Evolutionary conservation across 2,113 vertebrate genomes (phyloP).

Genomic region (Okapia johnstoni): DNA sequence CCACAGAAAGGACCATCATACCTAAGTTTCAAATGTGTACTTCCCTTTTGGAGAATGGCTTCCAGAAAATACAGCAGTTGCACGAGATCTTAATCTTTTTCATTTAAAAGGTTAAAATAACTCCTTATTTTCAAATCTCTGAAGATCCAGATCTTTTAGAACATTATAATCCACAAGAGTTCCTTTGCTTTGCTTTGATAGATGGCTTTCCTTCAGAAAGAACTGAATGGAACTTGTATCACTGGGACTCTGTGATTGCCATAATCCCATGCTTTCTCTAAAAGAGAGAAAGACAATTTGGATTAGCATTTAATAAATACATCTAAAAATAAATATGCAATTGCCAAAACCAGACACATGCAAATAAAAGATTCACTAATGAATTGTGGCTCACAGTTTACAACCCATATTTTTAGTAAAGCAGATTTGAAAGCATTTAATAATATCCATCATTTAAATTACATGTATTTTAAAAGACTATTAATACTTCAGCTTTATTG

Average conservation of each 20-base stretch:
- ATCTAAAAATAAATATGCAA: conserved; percentile 45
- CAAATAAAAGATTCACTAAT: neutral
- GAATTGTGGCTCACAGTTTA: neutral
- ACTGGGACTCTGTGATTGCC: conserved; percentile 6
- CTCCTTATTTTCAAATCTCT: conserved; percentile 19
- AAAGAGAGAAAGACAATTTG: conserved; percentile 50
- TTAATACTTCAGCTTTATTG: neutral
- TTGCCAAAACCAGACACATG: neutral
- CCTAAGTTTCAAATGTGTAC: conserved; percentile 76
- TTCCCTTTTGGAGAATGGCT: conserved; percentile 80
- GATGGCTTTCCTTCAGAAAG: conserved; percentile 59
- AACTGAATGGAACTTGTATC: conserved; percentile 63
- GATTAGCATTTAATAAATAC: conserved; percentile 52
- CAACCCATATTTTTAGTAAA: conserved; percentile 32
- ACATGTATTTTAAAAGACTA: neutral
- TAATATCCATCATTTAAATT: neutral
- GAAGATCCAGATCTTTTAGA: conserved; percentile 65
- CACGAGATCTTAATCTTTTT: conserved; percentile 78
- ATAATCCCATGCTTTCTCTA: conserved; percentile 67
- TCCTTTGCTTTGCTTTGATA: conserved; percentile 72
- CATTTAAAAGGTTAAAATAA: conserved; percentile 74
- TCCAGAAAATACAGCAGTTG: conserved; percentile 79
- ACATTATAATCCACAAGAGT: conserved; percentile 59
- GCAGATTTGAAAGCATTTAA: conserved; percentile 19
- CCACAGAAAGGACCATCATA: conserved; percentile 78